A percentile compares a stretch with the other conserved stretches of the same genome.
Evolutionary conservation across 2,113 vertebrate species (phyloP).

Genomic region (Ramphastos sulfuratus): DNA sequence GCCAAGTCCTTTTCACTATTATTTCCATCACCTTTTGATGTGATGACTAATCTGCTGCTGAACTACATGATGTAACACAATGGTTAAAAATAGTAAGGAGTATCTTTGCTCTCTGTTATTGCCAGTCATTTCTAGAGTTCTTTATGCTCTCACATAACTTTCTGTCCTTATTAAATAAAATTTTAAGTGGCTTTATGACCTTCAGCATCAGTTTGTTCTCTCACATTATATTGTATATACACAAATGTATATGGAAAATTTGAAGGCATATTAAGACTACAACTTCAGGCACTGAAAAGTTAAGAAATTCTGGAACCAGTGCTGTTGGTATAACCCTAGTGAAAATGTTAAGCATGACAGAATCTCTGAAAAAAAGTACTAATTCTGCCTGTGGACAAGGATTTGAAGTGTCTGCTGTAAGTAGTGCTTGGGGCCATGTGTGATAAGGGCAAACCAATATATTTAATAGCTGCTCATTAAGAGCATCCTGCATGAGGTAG

Average conservation of each 20-base stretch:
- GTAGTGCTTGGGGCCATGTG: neutral
- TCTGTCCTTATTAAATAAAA: neutral
- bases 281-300: neutral
- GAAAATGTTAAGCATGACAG: neutral
- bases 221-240: neutral
- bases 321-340: neutral
- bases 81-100: constrained; percentile 48
- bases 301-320: neutral
- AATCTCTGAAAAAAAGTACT: neutral
- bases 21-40: constrained; percentile 52
- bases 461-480: constrained; percentile 59
- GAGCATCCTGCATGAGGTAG: constrained; percentile 26
- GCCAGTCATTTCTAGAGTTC: neutral
- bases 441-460: constrained; percentile 40
- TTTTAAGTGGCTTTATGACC: neutral
- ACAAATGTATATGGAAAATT: neutral
- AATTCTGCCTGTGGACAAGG: neutral
- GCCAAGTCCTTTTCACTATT: constrained; percentile 49
- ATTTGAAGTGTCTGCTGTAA: constrained; percentile 1
- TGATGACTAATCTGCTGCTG: constrained; percentile 52
- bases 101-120: constrained; percentile 25
- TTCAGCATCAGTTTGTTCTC: neutral
- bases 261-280: neutral
- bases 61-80: constrained; percentile 46
- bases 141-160: neutral